Base-by-base conservation (phyloP, 2,888 invertebrate species). In the Dinocampus coccinellae region DNA sequence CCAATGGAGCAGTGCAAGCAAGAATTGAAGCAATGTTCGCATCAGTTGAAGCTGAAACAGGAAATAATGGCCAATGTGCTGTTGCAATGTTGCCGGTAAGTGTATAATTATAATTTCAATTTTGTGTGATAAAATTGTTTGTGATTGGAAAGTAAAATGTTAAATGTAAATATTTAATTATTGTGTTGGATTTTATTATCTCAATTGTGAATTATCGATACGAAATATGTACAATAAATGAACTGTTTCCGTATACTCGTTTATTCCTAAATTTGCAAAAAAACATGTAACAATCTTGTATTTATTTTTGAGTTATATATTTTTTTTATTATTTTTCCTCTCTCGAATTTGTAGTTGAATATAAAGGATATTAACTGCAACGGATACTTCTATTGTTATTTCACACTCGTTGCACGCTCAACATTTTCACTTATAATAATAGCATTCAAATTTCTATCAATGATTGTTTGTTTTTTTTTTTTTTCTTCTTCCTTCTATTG, bases 1-100 rank as follows among this genome's bases (percentile, higher is more conserved):
- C 91, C 39, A 91, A 91, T 79, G 94, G 94, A 81, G 92, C 92
- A 68, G 95, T 96, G 1, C 96, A 96, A 86, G 95, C 94, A 16
- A 92, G 94, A 80, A 96, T 96, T 87, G 95, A 96, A 85, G 92
- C 93, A 80, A 94, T 96, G 92, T 96, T 96, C 83, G 87, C 87
- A 53, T 86, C 87, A 36, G 87, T 87, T 68, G 87, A 87, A 73
- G 87, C 87, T 55, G 87, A 87, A 78, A 82, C 78, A 76, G 83
- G 84, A 70, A 81, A 80, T 69, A 83, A 85, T 16, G 85, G 84
- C 33, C 85, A 85, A 77, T 84, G 83, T 52, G 84, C 85, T 42
- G 86, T 87, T 7, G 85, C 85, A 16, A 80, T 86, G 55, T 76
- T 86, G 61, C 82, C 84, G 82, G 87, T 87, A 77, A 77, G 69